A percentile compares a stretch with the other conserved stretches of the same genome.
Evolutionary conservation across 2,888 invertebrate genomes (phyloP).

Genomic region (Parapristionchus giblindavisi): DNA sequence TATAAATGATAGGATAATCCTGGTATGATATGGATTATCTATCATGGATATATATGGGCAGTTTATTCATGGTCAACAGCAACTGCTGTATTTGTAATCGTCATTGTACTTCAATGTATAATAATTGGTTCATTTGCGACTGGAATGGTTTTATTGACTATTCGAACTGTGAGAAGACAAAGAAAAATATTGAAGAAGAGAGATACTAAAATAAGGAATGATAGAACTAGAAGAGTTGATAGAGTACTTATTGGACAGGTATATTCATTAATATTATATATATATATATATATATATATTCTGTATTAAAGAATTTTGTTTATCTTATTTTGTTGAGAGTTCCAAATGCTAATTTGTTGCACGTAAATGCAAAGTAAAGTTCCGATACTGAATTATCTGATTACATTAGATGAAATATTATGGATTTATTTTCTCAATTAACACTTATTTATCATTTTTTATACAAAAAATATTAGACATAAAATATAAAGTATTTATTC

Average conservation of each 20-base stretch:
- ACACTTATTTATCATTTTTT: no score
- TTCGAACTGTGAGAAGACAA: conserved; percentile 14
- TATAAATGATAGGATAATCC: conserved; percentile 1
- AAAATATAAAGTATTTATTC: background rate
- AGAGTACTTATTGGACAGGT: conserved; percentile 25
- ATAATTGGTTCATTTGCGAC: conserved; percentile 17
- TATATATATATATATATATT: no score
- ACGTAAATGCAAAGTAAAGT: background rate
- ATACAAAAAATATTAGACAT: no score
- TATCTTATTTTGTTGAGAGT: no score
- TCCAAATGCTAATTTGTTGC: no score
- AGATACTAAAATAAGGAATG: background rate
- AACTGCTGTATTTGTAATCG: background rate
- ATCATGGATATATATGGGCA: conserved; percentile 3
- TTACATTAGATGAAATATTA: background rate
- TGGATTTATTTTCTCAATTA: no score
- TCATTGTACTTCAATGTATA: conserved; percentile 7
- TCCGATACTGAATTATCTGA: background rate
- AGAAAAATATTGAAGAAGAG: conserved; percentile 21
- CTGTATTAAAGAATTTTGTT: no score
- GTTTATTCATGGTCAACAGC: conserved; percentile 3
- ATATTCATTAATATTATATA: background rate
- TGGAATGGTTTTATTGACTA: conserved; percentile 5
- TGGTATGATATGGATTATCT: conserved; percentile 9
- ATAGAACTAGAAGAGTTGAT: conserved; percentile 26